Percentiles rank a stretch among this genome's conserved stretches.
These are phyloP conservation scores for Bolinopsis microptera DNA, from an alignment of 37 sponge, comb jelly and placozoan species.

Conservation along the genomic window DNA sequence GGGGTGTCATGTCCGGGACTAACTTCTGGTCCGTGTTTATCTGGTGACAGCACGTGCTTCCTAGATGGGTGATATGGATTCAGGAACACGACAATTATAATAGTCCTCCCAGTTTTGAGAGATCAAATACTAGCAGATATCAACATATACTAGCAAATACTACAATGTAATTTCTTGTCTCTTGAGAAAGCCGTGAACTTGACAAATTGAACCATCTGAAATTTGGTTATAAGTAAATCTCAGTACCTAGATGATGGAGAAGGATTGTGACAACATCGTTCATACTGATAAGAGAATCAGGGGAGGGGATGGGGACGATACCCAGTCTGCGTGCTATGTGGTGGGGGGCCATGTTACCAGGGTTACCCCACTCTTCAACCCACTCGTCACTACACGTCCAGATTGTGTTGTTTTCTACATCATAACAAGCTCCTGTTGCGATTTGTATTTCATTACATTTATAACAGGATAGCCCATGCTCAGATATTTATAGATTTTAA, in stretches of 20 bases:
- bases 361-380: conserved; percentile 80
- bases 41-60: conserved; percentile 49
- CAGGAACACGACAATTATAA: too few relatives aligned
- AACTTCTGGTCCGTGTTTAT: background rate
- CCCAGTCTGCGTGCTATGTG: conserved; percentile 45
- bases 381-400: conserved; percentile 83
- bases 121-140: too few relatives aligned
- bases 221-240: too few relatives aligned
- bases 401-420: conserved; percentile 76
- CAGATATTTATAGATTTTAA: too few relatives aligned
- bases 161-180: too few relatives aligned
- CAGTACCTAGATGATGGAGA: conserved; percentile 43
- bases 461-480: background rate
- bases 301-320: background rate
- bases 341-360: conserved; percentile 50
- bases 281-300: background rate
- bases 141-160: too few relatives aligned
- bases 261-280: conserved; percentile 3
- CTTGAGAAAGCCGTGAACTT: too few relatives aligned
- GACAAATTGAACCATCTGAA: too few relatives aligned
- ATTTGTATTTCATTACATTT: background rate
- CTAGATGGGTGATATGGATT: background rate
- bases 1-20: background rate
- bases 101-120: too few relatives aligned
- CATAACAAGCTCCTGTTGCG: conserved; percentile 72